phyloP scores from a whole-genome alignment of 1,140 invertebrate genomes.

The Sminthurides bifidus region DNA sequence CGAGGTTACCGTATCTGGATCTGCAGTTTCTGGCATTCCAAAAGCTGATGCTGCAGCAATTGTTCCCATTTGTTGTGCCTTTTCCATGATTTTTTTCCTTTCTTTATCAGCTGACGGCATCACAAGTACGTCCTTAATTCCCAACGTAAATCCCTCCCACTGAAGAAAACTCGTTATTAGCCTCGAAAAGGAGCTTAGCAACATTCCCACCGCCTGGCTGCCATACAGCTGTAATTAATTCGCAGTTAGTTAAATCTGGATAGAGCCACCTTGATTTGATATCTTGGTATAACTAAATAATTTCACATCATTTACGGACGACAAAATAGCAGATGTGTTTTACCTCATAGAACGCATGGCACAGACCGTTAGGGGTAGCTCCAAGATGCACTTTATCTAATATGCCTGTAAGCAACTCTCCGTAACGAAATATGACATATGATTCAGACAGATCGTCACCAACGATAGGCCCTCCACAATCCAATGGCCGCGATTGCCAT shows the following conservation, averaged over 20 bases:
- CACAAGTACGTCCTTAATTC: slow-evolving; percentile 88
- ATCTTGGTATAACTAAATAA: slow-evolving; percentile 1
- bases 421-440: slow-evolving; percentile 77
- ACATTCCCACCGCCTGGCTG: slow-evolving; percentile 58
- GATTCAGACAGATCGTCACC: slow-evolving; percentile 67
- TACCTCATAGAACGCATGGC: slow-evolving; percentile 83
- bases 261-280: not conserved
- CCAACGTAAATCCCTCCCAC: slow-evolving; percentile 82
- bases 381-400: slow-evolving; percentile 96
- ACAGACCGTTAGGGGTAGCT: slow-evolving; percentile 80
- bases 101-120: slow-evolving; percentile 54
- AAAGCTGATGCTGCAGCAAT: slow-evolving; percentile 56
- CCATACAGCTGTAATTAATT: slow-evolving; percentile 64
- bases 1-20: slow-evolving; percentile 44
- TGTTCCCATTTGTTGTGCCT: slow-evolving; percentile 44
- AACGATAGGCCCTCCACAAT: slow-evolving; percentile 43
- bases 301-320: too few relatives aligned
- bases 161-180: slow-evolving; percentile 86
- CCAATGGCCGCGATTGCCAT: slow-evolving; percentile 43
- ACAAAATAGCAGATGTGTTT: too few relatives aligned
- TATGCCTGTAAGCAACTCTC: slow-evolving; percentile 83
- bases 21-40: slow-evolving; percentile 47
- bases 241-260: not conserved
- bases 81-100: slow-evolving; percentile 56
- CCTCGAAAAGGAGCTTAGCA: slow-evolving; percentile 81